phyloP scores from a whole-genome alignment of 2,797 vertebrate genomes.

The Thalassophryne amazonica region DNA sequence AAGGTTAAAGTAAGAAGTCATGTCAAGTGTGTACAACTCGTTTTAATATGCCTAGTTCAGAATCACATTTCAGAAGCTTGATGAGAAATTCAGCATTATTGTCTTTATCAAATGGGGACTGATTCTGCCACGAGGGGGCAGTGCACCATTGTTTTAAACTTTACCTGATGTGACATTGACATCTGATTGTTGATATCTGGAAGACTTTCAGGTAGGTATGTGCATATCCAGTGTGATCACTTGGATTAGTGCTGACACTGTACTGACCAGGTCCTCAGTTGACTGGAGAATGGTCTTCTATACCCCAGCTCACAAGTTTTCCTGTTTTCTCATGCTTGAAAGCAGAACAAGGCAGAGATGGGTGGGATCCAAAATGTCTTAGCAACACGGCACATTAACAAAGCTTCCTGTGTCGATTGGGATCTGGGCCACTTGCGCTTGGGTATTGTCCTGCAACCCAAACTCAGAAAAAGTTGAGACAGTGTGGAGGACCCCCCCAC shows the following conservation, averaged over 20 bases:
- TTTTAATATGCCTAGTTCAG: conserved; percentile 1
- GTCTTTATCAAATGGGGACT: not conserved
- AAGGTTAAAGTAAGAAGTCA: no score
- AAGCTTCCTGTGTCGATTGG: conserved; percentile 79
- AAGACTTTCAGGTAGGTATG: conserved; percentile 15
- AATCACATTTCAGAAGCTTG: not conserved
- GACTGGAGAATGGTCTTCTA: conserved; percentile 38
- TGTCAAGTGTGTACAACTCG: no score
- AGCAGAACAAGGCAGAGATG: conserved; percentile 53
- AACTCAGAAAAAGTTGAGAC: no score
- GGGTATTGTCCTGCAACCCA: conserved; percentile 73
- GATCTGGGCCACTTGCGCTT: conserved; percentile 71
- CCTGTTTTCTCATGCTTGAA: conserved; percentile 77
- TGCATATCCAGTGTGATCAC: conserved; percentile 13
- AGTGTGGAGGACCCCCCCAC: no score
- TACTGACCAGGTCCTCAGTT: conserved; percentile 30
- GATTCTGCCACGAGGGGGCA: conserved; percentile 59
- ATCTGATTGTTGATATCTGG: conserved; percentile 35
- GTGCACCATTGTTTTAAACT: conserved; percentile 36
- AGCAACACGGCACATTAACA: conserved; percentile 72
- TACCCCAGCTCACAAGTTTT: conserved; percentile 58
- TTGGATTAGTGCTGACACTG: conserved; percentile 16
- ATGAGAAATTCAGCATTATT: not conserved
- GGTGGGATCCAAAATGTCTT: conserved; percentile 56
- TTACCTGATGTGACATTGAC: conserved; percentile 14